Conservation (phyloP, 2,113 vertebrate species). For the Gallinago paraguaiae region DNA sequence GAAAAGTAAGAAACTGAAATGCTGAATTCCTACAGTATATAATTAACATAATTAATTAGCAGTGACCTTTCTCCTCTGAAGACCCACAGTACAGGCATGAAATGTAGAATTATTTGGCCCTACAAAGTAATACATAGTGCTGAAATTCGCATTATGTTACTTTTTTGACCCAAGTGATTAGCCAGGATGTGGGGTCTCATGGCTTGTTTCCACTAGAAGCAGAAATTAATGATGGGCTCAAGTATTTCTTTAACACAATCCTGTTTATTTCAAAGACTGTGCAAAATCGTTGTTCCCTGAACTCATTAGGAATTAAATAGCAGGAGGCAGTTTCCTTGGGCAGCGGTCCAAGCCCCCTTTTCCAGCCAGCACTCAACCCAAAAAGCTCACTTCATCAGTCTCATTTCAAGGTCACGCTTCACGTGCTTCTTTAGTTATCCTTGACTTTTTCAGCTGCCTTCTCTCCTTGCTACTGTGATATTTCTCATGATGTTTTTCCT, state of each 20-base stretch:
- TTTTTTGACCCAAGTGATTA: background rate
- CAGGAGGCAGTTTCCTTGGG: slow-evolving; percentile 61
- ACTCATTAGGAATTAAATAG: slow-evolving; percentile 60
- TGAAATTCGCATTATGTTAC: background rate
- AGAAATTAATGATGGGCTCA: slow-evolving; percentile 34
- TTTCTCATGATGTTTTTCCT: slow-evolving; percentile 32
- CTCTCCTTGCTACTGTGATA: slow-evolving; percentile 33
- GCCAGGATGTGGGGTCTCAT: background rate
- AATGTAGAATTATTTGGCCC: background rate
- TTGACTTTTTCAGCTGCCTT: slow-evolving; percentile 54
- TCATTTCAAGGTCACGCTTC: slow-evolving; percentile 55
- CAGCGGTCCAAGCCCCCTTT: slow-evolving; percentile 42
- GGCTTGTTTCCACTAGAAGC: background rate
- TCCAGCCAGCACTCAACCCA: slow-evolving; percentile 53
- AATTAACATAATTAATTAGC: background rate
- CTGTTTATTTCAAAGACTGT: slow-evolving; percentile 61
- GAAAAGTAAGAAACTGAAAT: background rate
- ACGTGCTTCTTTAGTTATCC: slow-evolving; percentile 57
- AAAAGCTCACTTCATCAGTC: slow-evolving; percentile 62
- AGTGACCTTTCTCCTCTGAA: background rate
- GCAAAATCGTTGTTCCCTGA: slow-evolving; percentile 45
- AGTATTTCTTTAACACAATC: slow-evolving; percentile 47
- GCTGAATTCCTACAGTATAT: background rate
- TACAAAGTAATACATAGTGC: background rate
- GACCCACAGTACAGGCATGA: background rate